phyloP scores from a whole-genome alignment of 2,888 invertebrate genomes.

The Lamproptera curius region DNA sequence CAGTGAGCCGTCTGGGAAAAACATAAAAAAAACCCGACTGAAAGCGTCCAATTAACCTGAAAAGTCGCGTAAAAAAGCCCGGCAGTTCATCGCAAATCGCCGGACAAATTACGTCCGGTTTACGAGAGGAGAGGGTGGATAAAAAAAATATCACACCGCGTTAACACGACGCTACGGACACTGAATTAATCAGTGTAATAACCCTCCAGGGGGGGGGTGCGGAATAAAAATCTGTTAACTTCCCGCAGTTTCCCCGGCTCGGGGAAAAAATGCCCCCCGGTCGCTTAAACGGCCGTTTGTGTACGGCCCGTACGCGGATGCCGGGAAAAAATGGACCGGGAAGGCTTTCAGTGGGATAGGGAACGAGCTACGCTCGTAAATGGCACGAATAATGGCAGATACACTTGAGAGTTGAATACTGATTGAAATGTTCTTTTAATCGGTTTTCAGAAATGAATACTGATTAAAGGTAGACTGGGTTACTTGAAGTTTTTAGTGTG shows the following conservation, averaged over 20 bases:
- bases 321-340: no score
- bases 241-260: conserved; percentile 35
- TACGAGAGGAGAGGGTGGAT: conserved; percentile 6
- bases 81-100: conserved; percentile 28
- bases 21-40: conserved; percentile 8
- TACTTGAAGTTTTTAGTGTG: no score
- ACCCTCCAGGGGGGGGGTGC: conserved; percentile 33
- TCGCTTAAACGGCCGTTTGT: conserved; percentile 59
- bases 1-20: conserved; percentile 5
- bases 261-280: conserved; percentile 43
- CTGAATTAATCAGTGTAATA: conserved; percentile 53
- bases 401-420: no score
- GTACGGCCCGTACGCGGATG: conserved; percentile 35
- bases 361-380: no score
- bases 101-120: conserved; percentile 32
- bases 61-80: conserved; percentile 25
- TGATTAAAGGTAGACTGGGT: no score
- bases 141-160: conserved; percentile 38
- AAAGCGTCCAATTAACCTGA: conserved; percentile 21
- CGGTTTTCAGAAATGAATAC: no score
- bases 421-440: no score
- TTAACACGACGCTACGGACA: conserved; percentile 35
- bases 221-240: conserved; percentile 62
- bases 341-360: conserved; percentile 1
- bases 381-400: no score